Evolutionary conservation across 1,140 invertebrate genomes (phyloP), one percentile per base, ranked within the genome.

Genomic region (Gryon sp.): DNA sequence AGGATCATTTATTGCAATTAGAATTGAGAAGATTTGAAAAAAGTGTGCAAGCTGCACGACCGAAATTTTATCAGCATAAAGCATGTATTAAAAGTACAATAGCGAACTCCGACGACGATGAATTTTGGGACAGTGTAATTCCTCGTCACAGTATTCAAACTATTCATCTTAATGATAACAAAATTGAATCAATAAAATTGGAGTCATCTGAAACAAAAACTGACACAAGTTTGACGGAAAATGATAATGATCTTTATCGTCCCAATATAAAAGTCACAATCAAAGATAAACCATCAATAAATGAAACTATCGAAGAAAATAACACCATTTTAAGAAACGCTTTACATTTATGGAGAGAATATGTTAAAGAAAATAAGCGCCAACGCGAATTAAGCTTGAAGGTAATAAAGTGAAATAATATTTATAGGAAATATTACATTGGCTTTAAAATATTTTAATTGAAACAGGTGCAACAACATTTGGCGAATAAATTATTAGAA

Each of bases 201-300:
- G n/a, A n/a, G n/a, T 36, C 5, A 22, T 6, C 8, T 24, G 32
- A 57, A 16, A 30, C 14, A 6, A 19, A 50, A 6, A 30, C 43
- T 9, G 12, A 38, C 3, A 16, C 52, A 5, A 15, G 26, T n/a
- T 16, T 32, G 18, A 4, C 6, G 5, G 43, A 40, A 46, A 46
- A 40, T 18, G 9, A 19, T 7, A 52, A 9, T 9, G 32, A 26
- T 43, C 28, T 14, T 43, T 41, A 16, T 62, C 14, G 32, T 4
- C 55, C 59, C 5, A 77, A 40, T 5, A 88, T 88, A n/a, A 87
- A 83, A 78, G 78, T 88, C 6, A 87, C 83, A 0, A 87, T 88
- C 5, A 86, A 76, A 53, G 86, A 88, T 53, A 88, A 87, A 55
- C 63, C 80, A 14, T 16, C 19, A 7, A 52, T 48, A n/a, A 16